These are phyloP conservation scores for Coregonus sp. DNA, from an alignment of 2,797 vertebrate species.

Conservation along the genomic window DNA sequence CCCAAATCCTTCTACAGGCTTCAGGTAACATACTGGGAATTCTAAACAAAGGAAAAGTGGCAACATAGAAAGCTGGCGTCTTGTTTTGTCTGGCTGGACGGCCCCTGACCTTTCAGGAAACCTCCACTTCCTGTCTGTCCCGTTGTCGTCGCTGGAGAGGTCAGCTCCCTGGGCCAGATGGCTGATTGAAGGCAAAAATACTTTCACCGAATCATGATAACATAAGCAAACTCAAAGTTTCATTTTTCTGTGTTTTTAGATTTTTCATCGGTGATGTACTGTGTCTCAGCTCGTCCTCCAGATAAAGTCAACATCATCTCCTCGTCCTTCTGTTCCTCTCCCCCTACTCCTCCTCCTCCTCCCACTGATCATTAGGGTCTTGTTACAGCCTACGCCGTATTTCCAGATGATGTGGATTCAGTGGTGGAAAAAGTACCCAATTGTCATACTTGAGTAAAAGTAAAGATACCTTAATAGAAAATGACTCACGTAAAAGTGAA, in stretches of 20 bases:
- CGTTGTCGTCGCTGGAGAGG: constrained; percentile 36
- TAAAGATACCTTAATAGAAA: no score
- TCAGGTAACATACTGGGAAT: constrained; percentile 68
- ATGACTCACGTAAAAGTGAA: no score
- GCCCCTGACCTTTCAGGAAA: constrained; percentile 71
- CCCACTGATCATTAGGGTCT: constrained; percentile 42
- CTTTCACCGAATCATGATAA: background rate
- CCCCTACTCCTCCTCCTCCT: constrained; percentile 27
- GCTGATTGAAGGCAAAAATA: background rate
- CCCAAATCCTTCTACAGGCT: constrained; percentile 29
- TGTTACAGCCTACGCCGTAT: constrained; percentile 16
- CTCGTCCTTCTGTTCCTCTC: no score
- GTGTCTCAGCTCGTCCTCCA: background rate
- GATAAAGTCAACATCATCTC: constrained; percentile 2
- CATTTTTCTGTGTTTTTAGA: background rate
- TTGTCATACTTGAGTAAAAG: no score
- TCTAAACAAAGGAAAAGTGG: constrained; percentile 67
- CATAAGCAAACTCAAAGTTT: background rate
- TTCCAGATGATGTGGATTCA: constrained; percentile 52
- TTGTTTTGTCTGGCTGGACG: constrained; percentile 73
- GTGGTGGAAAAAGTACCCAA: no score
- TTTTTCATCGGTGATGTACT: background rate
- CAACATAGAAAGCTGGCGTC: constrained; percentile 44
- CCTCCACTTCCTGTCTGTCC: constrained; percentile 62
- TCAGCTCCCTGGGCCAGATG: constrained; percentile 32